Conservation (phyloP, 2,888 invertebrate genomes). For the Drosophila multiciliata region DNA sequence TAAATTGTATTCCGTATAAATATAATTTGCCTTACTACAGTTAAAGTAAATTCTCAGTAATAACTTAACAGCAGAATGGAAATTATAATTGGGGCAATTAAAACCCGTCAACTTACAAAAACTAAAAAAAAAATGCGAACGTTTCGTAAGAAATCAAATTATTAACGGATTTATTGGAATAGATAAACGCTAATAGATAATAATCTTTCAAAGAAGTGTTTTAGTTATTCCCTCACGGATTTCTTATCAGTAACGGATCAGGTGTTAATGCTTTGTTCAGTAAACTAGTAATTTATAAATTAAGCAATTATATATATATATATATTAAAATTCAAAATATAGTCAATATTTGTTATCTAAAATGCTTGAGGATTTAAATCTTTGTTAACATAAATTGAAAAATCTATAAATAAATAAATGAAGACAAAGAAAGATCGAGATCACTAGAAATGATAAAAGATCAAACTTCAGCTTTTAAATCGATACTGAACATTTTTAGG, state of each 20-base stretch:
- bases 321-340: not conserved
- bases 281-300: not conserved
- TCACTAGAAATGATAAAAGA: no score
- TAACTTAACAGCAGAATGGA: not conserved
- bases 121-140: not conserved
- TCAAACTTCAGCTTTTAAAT: not conserved
- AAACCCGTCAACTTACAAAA: not conserved
- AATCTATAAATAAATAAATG: no score
- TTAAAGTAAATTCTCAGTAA: not conserved
- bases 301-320: no score
- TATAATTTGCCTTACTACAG: not conserved
- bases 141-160: not conserved
- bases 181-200: not conserved
- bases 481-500: not conserved
- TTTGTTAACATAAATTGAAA: no score
- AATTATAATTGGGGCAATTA: not conserved
- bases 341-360: not conserved
- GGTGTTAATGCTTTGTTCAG: not conserved
- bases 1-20: not conserved
- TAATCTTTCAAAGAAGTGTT: not conserved
- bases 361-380: no score
- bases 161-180: not conserved
- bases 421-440: no score
- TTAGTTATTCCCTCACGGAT: not conserved
- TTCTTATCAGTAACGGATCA: not conserved